phyloP scores from a whole-genome alignment of 2,113 vertebrate species.

The cat (Felis catus) region DNA sequence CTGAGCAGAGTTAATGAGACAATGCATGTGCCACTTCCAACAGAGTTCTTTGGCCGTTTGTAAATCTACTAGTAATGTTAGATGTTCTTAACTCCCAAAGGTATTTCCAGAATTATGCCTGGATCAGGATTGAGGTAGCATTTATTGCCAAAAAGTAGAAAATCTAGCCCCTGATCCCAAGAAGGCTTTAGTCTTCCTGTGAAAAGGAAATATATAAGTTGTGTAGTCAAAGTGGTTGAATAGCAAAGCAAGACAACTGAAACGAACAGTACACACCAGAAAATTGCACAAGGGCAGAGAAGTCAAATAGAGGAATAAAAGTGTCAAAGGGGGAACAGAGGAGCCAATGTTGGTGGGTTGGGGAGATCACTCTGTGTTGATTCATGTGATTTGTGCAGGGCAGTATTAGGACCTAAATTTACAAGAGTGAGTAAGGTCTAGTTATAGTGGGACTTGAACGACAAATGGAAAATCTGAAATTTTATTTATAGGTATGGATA shows the following conservation, averaged over 20 bases:
- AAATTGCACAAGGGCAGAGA: not conserved
- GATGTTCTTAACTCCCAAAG: not conserved
- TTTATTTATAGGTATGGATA: rapidly evolving
- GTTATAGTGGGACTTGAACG: not conserved
- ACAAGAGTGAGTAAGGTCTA: not conserved
- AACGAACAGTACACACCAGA: not conserved
- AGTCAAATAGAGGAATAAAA: not conserved
- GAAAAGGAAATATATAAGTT: not conserved
- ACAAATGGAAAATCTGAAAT: not conserved
- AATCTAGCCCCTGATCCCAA: not conserved
- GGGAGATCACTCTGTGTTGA: rapidly evolving
- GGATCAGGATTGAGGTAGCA: not conserved
- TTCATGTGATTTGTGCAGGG: not conserved
- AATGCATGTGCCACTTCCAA: rapidly evolving
- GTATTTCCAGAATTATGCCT: not conserved
- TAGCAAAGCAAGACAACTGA: not conserved
- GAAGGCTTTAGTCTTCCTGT: not conserved
- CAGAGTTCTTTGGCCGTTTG: not conserved
- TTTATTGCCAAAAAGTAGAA: not conserved
- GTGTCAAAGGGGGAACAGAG: not conserved
- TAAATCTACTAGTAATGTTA: not conserved
- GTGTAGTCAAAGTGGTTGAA: not conserved
- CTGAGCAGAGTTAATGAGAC: not conserved
- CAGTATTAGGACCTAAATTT: not conserved
- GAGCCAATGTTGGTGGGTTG: too few relatives aligned